Evolutionary conservation across 2,888 invertebrate species (phyloP).

Genomic region (Orchestes rusci): DNA sequence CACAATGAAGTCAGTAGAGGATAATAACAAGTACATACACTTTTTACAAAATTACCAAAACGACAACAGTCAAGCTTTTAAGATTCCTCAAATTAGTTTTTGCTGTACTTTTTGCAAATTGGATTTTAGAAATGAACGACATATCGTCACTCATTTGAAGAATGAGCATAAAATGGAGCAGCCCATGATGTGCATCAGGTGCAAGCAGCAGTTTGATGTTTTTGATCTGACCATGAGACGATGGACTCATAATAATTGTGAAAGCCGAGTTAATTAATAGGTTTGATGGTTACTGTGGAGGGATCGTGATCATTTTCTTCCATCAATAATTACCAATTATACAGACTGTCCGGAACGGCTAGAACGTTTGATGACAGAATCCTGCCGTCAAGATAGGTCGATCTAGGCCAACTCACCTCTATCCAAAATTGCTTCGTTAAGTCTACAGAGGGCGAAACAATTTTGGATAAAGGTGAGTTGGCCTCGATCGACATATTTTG

Average conservation of each 20-base stretch:
- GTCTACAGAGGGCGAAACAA: no score
- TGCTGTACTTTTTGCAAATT: conserved; percentile 26
- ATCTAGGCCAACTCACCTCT: no score
- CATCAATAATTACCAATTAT: no score
- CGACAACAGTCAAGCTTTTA: conserved; percentile 3
- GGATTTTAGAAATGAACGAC: conserved; percentile 10
- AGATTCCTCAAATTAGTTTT: conserved; percentile 20
- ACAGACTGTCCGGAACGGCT: no score
- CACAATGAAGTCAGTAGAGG: conserved; percentile 6
- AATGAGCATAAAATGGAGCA: conserved; percentile 30
- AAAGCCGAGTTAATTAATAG: no score
- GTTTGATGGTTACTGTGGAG: no score
- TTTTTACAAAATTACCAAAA: conserved; percentile 10
- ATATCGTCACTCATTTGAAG: conserved; percentile 27
- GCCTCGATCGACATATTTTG: no score
- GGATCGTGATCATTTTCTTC: no score
- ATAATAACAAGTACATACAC: conserved; percentile 7
- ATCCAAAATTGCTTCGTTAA: no score
- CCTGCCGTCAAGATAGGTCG: no score
- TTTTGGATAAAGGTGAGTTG: no score
- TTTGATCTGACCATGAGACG: conserved; percentile 21
- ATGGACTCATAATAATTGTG: conserved; percentile 24
- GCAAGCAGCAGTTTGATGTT: conserved; percentile 21
- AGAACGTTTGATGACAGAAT: no score
- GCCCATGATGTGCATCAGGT: conserved; percentile 27